Percentiles rank a stretch among this genome's conserved stretches.
phyloP scores from a whole-genome alignment of 2,888 invertebrate species.

The Melanotus villosus region DNA sequence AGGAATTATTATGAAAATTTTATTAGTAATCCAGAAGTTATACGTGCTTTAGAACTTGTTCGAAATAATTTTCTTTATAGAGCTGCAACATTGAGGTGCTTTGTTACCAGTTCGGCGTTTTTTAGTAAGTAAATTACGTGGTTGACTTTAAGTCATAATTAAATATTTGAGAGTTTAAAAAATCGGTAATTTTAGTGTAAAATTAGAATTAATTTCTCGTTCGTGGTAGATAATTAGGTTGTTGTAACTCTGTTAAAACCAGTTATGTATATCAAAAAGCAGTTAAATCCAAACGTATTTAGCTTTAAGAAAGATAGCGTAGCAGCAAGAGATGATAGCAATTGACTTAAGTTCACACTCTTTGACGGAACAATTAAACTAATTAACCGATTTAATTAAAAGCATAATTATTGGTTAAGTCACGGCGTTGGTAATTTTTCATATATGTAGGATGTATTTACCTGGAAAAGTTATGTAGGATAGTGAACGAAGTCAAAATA shows the following conservation, averaged over 20 bases:
- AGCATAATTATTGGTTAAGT: conserved; percentile 37
- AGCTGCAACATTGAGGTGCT: too few relatives aligned
- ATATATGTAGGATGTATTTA: conserved; percentile 35
- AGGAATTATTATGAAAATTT: too few relatives aligned
- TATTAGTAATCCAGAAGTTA: too few relatives aligned
- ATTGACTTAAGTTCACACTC: conserved; percentile 50
- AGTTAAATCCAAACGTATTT: conserved; percentile 14
- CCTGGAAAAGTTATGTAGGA: conserved; percentile 35
- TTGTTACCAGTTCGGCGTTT: too few relatives aligned
- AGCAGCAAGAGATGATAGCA: conserved; percentile 29
- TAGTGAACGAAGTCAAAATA: conserved; percentile 39
- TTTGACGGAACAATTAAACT: conserved; percentile 47
- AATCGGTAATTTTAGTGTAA: too few relatives aligned
- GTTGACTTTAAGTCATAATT: too few relatives aligned
- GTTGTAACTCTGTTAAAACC: background rate
- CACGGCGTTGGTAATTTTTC: conserved; percentile 27
- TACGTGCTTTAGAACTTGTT: too few relatives aligned
- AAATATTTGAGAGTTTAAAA: too few relatives aligned
- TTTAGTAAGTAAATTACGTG: too few relatives aligned
- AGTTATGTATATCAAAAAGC: conserved; percentile 18
- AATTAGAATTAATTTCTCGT: too few relatives aligned
- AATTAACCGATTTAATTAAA: conserved; percentile 45
- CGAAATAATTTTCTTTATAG: too few relatives aligned
- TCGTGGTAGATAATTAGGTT: too few relatives aligned
- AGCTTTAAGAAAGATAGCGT: conserved; percentile 19